A percentile compares a stretch with the other conserved stretches of the same genome.
Evolutionary conservation across 2,888 invertebrate species (phyloP).

Genomic region (Lasius fuliginosus): DNA sequence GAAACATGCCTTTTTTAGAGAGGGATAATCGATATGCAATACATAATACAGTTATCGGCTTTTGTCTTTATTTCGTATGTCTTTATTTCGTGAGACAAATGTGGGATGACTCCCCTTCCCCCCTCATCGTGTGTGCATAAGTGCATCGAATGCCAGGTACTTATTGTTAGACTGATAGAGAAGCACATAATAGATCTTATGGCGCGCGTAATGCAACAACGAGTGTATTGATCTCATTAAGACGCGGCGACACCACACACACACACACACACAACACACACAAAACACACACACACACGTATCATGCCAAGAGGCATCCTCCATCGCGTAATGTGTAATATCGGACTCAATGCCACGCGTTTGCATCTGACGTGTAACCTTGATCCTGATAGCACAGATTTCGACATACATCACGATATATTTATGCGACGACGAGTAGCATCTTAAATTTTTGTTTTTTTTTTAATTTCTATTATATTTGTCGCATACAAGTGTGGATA

Average conservation of each 20-base stretch:
- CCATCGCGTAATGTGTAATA: slow-evolving; percentile 59
- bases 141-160: slow-evolving; percentile 24
- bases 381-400: slow-evolving; percentile 10
- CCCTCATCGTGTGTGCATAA: slow-evolving; percentile 5
- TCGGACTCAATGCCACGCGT: slow-evolving; percentile 72
- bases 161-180: slow-evolving; percentile 30
- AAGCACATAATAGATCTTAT: slow-evolving; percentile 69
- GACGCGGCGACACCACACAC: slow-evolving; percentile 45
- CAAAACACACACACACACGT: no score
- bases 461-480: no score
- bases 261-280: not conserved
- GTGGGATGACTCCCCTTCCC: not conserved
- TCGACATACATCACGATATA: not conserved
- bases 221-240: slow-evolving; percentile 78
- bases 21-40: not conserved
- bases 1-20: no score
- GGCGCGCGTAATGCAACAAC: slow-evolving; percentile 66
- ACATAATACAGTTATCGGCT: not conserved
- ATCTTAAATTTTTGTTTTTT: no score
- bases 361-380: slow-evolving; percentile 9
- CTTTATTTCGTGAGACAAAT: slow-evolving; percentile 1
- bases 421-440: not conserved
- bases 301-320: slow-evolving; percentile 38
- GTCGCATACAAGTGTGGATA: no score
- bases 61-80: not conserved